Percentiles rank a stretch among this genome's conserved stretches.
Conservation (phyloP, 1,140 invertebrate genomes). For the Lepidurus couesii region DNA sequence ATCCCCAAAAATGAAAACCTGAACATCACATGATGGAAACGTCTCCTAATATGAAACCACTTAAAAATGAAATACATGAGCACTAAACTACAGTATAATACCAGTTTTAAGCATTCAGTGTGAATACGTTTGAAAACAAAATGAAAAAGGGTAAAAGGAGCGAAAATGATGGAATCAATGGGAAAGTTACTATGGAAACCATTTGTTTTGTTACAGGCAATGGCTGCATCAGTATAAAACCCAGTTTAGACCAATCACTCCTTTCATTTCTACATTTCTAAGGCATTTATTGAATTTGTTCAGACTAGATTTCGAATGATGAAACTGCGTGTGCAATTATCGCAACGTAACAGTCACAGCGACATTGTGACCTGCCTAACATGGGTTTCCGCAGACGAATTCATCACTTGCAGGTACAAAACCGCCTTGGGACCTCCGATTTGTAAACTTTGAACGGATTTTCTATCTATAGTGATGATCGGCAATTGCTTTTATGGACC, state of each 20-base stretch:
- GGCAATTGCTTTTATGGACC: constrained; percentile 82
- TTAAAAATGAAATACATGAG: too few relatives aligned
- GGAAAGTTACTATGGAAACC: constrained; percentile 13
- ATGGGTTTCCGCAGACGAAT: constrained; percentile 87
- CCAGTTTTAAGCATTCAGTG: background rate
- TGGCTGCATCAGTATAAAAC: background rate
- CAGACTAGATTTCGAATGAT: background rate
- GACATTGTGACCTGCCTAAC: constrained; percentile 77
- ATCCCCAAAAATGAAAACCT: background rate
- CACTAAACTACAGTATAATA: background rate
- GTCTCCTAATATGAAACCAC: too few relatives aligned
- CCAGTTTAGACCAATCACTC: background rate
- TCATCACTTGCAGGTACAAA: constrained; percentile 74
- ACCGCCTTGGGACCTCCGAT: background rate
- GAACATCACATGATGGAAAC: background rate
- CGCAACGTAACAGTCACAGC: constrained; percentile 47
- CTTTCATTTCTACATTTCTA: too few relatives aligned
- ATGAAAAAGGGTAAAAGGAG: background rate
- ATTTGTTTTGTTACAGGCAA: background rate
- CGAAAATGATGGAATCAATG: background rate
- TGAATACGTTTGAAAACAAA: background rate
- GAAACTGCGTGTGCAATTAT: background rate
- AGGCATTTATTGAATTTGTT: too few relatives aligned
- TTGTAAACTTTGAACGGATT: constrained; percentile 28
- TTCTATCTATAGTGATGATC: constrained; percentile 74